Conservation (phyloP, 1,140 invertebrate genomes). For the Phymorhynchus buccinoides region DNA sequence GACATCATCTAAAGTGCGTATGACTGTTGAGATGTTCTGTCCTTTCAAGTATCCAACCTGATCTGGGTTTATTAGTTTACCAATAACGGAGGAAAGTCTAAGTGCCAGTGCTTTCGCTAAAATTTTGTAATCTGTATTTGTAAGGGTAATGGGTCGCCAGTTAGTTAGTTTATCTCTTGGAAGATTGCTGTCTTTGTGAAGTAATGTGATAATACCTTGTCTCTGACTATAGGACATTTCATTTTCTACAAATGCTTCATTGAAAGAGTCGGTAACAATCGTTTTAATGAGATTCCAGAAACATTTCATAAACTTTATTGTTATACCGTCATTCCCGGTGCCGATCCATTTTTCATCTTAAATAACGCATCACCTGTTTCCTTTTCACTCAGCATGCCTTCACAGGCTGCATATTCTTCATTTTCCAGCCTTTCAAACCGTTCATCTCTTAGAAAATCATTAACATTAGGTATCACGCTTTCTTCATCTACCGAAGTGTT, state of each 20-base stretch:
- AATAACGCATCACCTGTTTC: neutral
- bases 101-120: neutral
- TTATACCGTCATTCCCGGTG: neutral
- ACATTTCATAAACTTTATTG: neutral
- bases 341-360: neutral
- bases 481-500: too few relatives aligned
- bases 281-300: neutral
- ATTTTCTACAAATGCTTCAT: neutral
- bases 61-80: constrained; percentile 9
- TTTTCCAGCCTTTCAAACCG: too few relatives aligned
- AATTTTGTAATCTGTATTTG: neutral
- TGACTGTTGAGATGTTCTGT: neutral
- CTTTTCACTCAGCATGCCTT: neutral
- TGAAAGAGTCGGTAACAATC: neutral
- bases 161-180: neutral
- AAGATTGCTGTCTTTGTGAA: neutral
- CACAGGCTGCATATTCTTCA: neutral
- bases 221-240: neutral
- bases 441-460: too few relatives aligned
- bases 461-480: too few relatives aligned
- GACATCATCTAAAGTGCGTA: neutral
- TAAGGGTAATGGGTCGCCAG: neutral
- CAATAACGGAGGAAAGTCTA: neutral
- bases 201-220: neutral
- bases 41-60: constrained; percentile 6